Base-by-base conservation (phyloP, 2,113 vertebrate genomes). In the Falco punctatus region DNA sequence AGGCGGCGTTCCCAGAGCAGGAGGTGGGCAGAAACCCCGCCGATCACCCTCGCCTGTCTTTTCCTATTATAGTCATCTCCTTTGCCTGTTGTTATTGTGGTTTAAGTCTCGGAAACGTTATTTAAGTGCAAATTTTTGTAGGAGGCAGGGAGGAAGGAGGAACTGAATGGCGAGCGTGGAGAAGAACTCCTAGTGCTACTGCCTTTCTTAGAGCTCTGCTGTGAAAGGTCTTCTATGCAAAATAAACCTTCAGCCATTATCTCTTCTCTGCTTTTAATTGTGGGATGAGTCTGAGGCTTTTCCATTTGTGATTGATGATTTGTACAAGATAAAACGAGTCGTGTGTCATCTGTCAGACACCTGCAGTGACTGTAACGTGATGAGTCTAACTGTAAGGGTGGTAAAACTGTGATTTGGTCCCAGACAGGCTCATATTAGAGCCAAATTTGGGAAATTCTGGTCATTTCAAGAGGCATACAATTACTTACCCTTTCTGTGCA, bases 131-230 rank as follows among this genome's bases (percentile, higher is more conserved):
- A 40, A 24, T 3, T 49, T 82, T 48, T 46, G 27, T 33, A 33
- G 35, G 11, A 92, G 57, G 44, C 11, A 20, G 35, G 9, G 49
- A 78, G 27, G 28, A 86, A 5, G 9, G 49, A 78, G 27, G 28
- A 86, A 5, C n/a, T 33, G n/a, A 46, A 30, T 0, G 0, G 32
- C 66, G 42, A 51, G 28, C 2, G 0, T 44, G 48, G 19, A 49
- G 30, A 33, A 49, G 35, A 74, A 48, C n/a, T 84, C 4, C 2
- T 52, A 28, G 33, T 13, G 6, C 26, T 79, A 55, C 46, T 3
- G 2, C 44, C 16, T 61, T 90, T 77, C 48, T 72, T 35, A 52
- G 42, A 82, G 64, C 52, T 77, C 66, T 54, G 16, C 30, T 91
- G 26, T 74, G 46, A 78, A 75, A 70, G 18, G 23, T 59, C 16